phyloP scores from a whole-genome alignment of 92 coral and sea anemone species.

The Porites rus region DNA sequence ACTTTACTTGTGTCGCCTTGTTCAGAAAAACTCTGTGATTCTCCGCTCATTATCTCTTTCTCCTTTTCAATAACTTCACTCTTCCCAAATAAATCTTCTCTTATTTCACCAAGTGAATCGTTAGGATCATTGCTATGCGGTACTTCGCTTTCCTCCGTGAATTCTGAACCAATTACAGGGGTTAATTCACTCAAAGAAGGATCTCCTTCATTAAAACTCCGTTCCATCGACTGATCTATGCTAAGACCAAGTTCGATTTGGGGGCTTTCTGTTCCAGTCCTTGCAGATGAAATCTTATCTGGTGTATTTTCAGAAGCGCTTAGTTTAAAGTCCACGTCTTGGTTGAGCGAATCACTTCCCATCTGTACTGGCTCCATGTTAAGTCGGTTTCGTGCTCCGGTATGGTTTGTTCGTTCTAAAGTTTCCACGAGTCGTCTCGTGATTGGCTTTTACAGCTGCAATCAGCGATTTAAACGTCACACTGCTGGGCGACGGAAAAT shows the following conservation, averaged over 20 bases:
- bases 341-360: neutral
- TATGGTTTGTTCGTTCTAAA: neutral
- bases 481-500: neutral
- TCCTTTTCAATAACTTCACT: neutral
- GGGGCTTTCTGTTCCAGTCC: neutral
- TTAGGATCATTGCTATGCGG: neutral
- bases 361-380: neutral
- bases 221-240: neutral
- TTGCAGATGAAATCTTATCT: neutral
- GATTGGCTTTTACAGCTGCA: conserved; percentile 19
- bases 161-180: neutral
- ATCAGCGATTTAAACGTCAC: conserved; percentile 19
- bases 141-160: neutral
- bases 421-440: neutral
- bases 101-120: neutral
- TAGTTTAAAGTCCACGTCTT: neutral
- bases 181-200: neutral
- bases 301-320: neutral
- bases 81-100: neutral
- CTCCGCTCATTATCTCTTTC: neutral
- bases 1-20: neutral
- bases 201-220: neutral
- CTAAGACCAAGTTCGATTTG: neutral
- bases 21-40: neutral
- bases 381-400: neutral